These are phyloP conservation scores for Harpagifer antarcticus DNA, from an alignment of 2,797 vertebrate species.

Conservation along the genomic window DNA sequence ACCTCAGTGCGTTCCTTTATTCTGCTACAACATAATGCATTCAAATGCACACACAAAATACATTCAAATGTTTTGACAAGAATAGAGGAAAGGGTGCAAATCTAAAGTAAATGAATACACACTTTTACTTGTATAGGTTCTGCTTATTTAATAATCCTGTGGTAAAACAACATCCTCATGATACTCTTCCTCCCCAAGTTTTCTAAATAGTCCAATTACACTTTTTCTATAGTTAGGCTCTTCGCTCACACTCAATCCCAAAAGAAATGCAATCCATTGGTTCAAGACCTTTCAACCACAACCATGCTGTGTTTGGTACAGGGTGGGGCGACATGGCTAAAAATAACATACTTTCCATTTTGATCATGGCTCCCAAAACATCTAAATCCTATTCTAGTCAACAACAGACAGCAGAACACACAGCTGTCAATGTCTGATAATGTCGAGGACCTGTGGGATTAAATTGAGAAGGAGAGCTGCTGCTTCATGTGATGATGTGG, in stretches of 20 bases:
- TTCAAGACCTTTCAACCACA: slow-evolving; percentile 14
- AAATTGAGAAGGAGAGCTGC: not conserved
- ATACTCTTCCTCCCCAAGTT: not conserved
- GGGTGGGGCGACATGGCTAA: slow-evolving; percentile 53
- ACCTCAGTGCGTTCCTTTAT: too few species aligned
- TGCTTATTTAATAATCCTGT: not conserved
- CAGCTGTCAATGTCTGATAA: slow-evolving; percentile 53
- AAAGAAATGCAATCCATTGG: slow-evolving; percentile 12
- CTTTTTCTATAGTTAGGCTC: not conserved
- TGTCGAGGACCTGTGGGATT: slow-evolving; percentile 15
- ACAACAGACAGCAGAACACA: slow-evolving; percentile 10
- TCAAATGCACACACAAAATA: too few species aligned
- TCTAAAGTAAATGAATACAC: not conserved
- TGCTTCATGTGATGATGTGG: slow-evolving; percentile 17
- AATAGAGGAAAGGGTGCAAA: not conserved
- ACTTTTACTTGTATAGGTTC: not conserved
- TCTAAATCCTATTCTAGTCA: slow-evolving; percentile 14
- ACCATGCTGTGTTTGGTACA: slow-evolving; percentile 38
- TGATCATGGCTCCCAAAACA: slow-evolving; percentile 12
- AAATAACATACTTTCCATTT: slow-evolving; percentile 57
- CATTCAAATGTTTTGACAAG: too few species aligned
- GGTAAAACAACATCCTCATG: not conserved
- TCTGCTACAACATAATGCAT: too few species aligned
- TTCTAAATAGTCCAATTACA: not conserved
- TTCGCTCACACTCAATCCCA: slow-evolving; percentile 17